A percentile compares a stretch with the other conserved stretches of the same genome.
Evolutionary conservation across 1,140 invertebrate genomes (phyloP).

Genomic region (Drosophila kepulauana): DNA sequence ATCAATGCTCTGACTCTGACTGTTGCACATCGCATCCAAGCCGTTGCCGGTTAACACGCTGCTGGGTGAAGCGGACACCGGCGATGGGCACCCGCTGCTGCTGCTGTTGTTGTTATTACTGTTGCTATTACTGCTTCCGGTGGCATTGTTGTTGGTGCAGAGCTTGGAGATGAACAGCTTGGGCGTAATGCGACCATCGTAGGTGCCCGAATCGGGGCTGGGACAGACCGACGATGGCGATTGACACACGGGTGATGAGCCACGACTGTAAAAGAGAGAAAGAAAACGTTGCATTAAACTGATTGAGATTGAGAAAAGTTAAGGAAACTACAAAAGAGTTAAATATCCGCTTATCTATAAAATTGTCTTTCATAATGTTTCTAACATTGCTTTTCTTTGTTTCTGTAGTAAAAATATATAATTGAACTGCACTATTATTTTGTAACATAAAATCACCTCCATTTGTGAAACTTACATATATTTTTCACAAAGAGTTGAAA

Average conservation of each 20-base stretch:
- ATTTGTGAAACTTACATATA: too few species aligned
- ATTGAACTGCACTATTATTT: too few species aligned
- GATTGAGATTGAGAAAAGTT: too few species aligned
- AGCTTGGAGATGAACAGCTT: constrained; percentile 81
- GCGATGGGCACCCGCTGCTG: constrained; percentile 78
- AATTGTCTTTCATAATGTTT: too few species aligned
- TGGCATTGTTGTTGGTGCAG: constrained; percentile 70
- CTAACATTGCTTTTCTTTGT: too few species aligned
- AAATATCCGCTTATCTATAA: too few species aligned
- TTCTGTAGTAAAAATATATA: too few species aligned
- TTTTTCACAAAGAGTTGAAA: too few species aligned
- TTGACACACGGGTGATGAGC: constrained; percentile 86
- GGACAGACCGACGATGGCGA: constrained; percentile 82
- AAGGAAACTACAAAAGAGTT: too few species aligned
- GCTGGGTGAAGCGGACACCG: constrained; percentile 68
- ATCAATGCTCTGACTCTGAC: constrained; percentile 75
- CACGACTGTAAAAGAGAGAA: constrained; percentile 84
- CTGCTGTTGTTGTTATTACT: constrained; percentile 8
- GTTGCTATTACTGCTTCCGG: constrained; percentile 36
- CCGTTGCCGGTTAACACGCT: constrained; percentile 39
- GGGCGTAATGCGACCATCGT: constrained; percentile 79
- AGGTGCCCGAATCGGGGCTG: constrained; percentile 81
- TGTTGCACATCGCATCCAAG: constrained; percentile 62
- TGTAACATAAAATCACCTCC: too few species aligned
- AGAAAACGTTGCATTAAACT: constrained; percentile 27